phyloP scores from a whole-genome alignment of 2,888 invertebrate species.

The Nycteola revayana region DNA sequence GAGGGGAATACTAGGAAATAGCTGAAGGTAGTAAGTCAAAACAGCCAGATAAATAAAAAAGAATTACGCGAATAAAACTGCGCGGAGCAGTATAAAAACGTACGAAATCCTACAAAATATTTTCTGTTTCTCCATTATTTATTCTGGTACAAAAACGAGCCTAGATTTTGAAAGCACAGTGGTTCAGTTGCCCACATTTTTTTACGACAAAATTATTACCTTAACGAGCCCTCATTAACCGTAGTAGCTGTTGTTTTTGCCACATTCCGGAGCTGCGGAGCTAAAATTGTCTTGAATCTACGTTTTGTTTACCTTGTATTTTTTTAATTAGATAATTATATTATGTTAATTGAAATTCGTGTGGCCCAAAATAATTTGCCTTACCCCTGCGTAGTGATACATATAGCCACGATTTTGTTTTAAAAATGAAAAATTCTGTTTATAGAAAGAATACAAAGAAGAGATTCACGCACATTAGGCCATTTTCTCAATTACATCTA shows the following conservation, averaged over 20 bases:
- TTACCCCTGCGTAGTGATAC: constrained; percentile 20
- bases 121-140: too few species aligned
- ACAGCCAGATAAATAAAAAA: too few species aligned
- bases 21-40: too few species aligned
- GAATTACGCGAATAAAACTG: too few species aligned
- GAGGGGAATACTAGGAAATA: too few species aligned
- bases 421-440: constrained; percentile 5
- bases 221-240: constrained; percentile 59
- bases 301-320: constrained; percentile 41
- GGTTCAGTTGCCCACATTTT: constrained; percentile 38
- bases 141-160: too few species aligned
- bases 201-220: constrained; percentile 54
- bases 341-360: constrained; percentile 57
- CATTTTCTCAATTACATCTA: constrained; percentile 17
- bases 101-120: too few species aligned
- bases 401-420: constrained; percentile 5
- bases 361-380: constrained; percentile 41
- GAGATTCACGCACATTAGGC: constrained; percentile 1
- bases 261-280: constrained; percentile 29
- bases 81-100: too few species aligned
- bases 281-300: constrained; percentile 41
- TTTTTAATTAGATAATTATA: constrained; percentile 56
- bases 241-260: constrained; percentile 53
- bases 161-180: constrained; percentile 40
- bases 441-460: too few species aligned